A percentile compares a stretch with the other conserved stretches of the same genome.
Conservation (phyloP, 2,797 vertebrate genomes). For the Trachops cirrhosus region DNA sequence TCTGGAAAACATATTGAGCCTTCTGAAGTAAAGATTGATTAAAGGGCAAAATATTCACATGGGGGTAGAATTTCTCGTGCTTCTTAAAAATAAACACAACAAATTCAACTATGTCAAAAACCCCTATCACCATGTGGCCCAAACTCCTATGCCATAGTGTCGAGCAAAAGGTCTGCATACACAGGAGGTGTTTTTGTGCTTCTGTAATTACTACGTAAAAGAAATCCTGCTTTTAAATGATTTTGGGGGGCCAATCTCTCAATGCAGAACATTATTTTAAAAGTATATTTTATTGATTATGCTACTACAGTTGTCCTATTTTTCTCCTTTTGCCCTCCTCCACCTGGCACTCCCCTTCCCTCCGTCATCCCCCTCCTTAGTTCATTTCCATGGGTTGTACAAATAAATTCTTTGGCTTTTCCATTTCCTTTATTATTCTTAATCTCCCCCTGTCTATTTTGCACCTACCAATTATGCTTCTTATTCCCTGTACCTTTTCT, state of each 20-base stretch:
- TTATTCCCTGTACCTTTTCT: too few relatives aligned
- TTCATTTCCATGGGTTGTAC: too few relatives aligned
- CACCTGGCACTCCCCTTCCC: too few relatives aligned
- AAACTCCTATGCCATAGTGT: neutral
- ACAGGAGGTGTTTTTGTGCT: neutral
- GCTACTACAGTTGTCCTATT: too few relatives aligned
- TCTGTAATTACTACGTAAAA: neutral
- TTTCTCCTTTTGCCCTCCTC: too few relatives aligned
- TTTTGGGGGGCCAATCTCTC: neutral
- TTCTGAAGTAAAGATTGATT: neutral
- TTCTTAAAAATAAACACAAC: conserved; percentile 20
- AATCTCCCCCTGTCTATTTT: too few relatives aligned
- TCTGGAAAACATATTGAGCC: neutral
- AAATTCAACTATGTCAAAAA: neutral
- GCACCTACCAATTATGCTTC: too few relatives aligned
- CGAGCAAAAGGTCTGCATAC: neutral
- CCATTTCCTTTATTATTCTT: too few relatives aligned
- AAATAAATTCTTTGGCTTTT: too few relatives aligned
- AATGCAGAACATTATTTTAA: neutral
- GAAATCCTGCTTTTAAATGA: neutral
- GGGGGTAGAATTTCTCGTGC: neutral
- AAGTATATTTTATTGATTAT: too few relatives aligned
- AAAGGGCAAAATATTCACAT: neutral
- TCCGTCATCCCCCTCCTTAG: too few relatives aligned
- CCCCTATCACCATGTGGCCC: neutral